These are phyloP conservation scores for Drosophila antonietae DNA, from an alignment of 2,888 invertebrate genomes.

Conservation along the genomic window DNA sequence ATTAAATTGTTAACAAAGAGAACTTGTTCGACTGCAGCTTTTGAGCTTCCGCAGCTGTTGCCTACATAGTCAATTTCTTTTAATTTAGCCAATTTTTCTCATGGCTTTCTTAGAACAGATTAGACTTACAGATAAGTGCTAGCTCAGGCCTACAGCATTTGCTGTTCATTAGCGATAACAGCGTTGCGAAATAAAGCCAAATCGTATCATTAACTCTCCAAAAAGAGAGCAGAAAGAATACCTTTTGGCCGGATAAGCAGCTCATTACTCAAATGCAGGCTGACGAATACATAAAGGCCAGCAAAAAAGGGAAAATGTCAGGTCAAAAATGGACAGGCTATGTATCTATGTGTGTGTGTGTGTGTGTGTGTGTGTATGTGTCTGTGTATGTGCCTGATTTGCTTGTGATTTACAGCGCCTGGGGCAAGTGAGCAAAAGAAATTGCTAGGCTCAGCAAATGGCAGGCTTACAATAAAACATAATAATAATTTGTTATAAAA, in stretches of 20 bases:
- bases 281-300: constrained; percentile 10
- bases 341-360: background rate
- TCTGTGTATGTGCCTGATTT: constrained; percentile 8
- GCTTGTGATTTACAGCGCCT: constrained; percentile 59
- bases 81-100: background rate
- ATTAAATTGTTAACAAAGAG: background rate
- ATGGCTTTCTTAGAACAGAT: background rate
- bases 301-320: constrained; percentile 34
- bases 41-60: background rate
- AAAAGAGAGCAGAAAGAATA: constrained; percentile 30
- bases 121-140: background rate
- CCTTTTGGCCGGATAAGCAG: constrained; percentile 70
- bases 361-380: constrained; percentile 1
- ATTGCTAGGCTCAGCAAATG: constrained; percentile 68
- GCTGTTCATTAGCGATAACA: constrained; percentile 47
- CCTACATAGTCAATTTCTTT: constrained; percentile 4
- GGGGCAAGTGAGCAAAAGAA: constrained; percentile 36
- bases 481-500: constrained; percentile 82
- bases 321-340: constrained; percentile 55
- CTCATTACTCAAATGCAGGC: constrained; percentile 71
- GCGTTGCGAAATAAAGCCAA: constrained; percentile 35
- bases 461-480: constrained; percentile 66
- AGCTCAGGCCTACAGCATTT: constrained; percentile 1
- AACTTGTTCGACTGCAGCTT: background rate
- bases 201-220: constrained; percentile 64